Percentiles rank a stretch among this genome's conserved stretches.
Evolutionary conservation across 2,797 vertebrate species (phyloP).

Genomic region (Enteromius anoplus): DNA sequence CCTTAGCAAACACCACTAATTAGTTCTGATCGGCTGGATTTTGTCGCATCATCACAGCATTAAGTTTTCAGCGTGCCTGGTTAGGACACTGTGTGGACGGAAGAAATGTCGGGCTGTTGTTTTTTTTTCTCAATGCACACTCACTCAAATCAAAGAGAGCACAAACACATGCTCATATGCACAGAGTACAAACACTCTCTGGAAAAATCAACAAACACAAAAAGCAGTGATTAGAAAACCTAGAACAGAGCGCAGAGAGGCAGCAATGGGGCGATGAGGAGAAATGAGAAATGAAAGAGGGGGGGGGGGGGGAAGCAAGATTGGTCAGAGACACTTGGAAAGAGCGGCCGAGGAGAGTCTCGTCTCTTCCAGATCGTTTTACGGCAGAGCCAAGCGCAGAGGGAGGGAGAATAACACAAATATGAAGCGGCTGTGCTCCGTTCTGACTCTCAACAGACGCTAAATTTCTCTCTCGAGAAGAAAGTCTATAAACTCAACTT

Average conservation of each 20-base stretch:
- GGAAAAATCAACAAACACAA: slow-evolving; percentile 44
- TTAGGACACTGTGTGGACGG: neutral
- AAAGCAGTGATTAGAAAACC: slow-evolving; percentile 29
- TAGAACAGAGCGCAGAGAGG: slow-evolving; percentile 5
- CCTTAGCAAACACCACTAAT: neutral
- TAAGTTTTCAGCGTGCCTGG: neutral
- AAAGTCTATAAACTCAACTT: slow-evolving; percentile 35
- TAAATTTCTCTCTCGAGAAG: slow-evolving; percentile 6
- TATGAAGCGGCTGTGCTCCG: slow-evolving; percentile 39
- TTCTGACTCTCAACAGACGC: slow-evolving; percentile 12
- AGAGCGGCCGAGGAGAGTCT: slow-evolving; percentile 18
- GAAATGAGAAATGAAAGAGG: slow-evolving; percentile 9
- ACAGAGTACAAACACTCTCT: slow-evolving; percentile 9
- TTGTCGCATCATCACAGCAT: neutral
- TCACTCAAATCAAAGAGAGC: slow-evolving; percentile 18
- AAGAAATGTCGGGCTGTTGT: neutral
- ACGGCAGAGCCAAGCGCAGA: slow-evolving; percentile 26
- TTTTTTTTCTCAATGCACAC: neutral
- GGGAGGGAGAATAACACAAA: slow-evolving; percentile 43
- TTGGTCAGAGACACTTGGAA: slow-evolving; percentile 23
- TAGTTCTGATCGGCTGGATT: too few relatives aligned
- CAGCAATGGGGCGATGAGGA: neutral
- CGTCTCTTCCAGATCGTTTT: slow-evolving; percentile 45
- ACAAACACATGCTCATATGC: slow-evolving; percentile 25
- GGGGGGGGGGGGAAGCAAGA: neutral